phyloP scores from a whole-genome alignment of 2,113 vertebrate genomes.

The Entomyzon cyanotis region DNA sequence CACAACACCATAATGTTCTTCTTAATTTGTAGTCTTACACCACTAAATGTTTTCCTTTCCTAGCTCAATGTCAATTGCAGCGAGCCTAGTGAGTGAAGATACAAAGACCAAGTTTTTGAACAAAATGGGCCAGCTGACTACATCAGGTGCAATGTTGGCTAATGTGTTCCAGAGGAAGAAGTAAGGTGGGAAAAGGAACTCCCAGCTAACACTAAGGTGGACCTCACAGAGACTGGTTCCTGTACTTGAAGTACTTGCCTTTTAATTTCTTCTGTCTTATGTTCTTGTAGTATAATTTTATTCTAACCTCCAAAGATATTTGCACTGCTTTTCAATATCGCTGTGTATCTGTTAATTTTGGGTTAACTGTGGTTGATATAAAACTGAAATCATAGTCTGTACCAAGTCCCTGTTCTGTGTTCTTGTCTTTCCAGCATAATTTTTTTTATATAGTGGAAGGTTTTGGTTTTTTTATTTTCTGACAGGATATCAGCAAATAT shows the following conservation, averaged over 20 bases:
- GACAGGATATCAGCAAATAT: conserved; percentile 84
- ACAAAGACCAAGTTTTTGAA: conserved; percentile 99
- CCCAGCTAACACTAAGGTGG: conserved; percentile 75
- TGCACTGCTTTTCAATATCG: conserved; percentile 91
- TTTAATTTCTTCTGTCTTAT: conserved; percentile 84
- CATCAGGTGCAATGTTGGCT: conserved; percentile 97
- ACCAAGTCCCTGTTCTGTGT: conserved; percentile 84
- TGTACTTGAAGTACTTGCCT: conserved; percentile 96
- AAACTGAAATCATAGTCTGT: conserved; percentile 79
- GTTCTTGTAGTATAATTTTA: conserved; percentile 86
- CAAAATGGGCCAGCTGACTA: conserved; percentile 99
- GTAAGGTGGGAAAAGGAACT: conserved; percentile 62
- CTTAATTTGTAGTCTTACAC: background rate
- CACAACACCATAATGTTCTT: background rate
- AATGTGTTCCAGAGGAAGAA: conserved; percentile 99
- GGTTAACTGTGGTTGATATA: conserved; percentile 81
- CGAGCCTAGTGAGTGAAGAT: conserved; percentile 96
- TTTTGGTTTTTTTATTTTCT: conserved; percentile 68
- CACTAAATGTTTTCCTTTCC: background rate
- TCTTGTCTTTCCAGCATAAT: conserved; percentile 82
- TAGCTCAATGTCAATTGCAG: conserved; percentile 95
- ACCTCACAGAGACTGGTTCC: conserved; percentile 76
- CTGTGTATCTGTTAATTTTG: conserved; percentile 80
- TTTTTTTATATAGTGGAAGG: conserved; percentile 83
- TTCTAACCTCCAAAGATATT: conserved; percentile 97